Evolutionary conservation across 2,888 invertebrate genomes (phyloP).

Genomic region (Clanis bilineata): DNA sequence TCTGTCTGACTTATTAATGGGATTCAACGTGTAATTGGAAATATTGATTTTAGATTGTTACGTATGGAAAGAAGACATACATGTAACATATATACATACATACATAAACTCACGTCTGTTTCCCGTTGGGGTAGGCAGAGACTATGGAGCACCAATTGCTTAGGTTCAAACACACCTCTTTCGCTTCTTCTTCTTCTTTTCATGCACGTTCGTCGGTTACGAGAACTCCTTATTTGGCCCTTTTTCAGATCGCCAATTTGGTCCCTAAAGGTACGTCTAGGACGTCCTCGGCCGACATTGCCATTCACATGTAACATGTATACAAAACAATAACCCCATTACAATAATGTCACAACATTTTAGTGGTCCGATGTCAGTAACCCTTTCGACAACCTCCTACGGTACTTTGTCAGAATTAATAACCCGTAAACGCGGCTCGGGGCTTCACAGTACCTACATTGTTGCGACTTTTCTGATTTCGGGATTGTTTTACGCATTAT

Average conservation of each 20-base stretch:
- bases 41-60: neutral
- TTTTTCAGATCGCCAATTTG: too few species aligned
- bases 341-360: conserved; percentile 69
- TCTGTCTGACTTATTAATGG: conserved; percentile 1
- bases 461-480: conserved; percentile 70
- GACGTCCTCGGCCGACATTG: too few species aligned
- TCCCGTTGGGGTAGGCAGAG: too few species aligned
- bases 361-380: conserved; percentile 61
- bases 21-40: neutral
- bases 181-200: too few species aligned
- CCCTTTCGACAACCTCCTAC: conserved; percentile 65
- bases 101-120: too few species aligned
- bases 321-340: conserved; percentile 20
- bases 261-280: too few species aligned
- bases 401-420: conserved; percentile 79
- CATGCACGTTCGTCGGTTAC: too few species aligned
- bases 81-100: neutral
- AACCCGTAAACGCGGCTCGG: conserved; percentile 67
- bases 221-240: too few species aligned
- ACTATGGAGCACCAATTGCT: too few species aligned
- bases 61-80: neutral
- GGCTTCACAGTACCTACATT: conserved; percentile 44
- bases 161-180: too few species aligned
- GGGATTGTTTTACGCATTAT: conserved; percentile 80
- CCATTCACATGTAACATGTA: too few species aligned